A percentile compares a stretch with the other conserved stretches of the same genome.
Evolutionary conservation across 2,888 invertebrate genomes (phyloP).

Genomic region (Anarsia innoxiella): DNA sequence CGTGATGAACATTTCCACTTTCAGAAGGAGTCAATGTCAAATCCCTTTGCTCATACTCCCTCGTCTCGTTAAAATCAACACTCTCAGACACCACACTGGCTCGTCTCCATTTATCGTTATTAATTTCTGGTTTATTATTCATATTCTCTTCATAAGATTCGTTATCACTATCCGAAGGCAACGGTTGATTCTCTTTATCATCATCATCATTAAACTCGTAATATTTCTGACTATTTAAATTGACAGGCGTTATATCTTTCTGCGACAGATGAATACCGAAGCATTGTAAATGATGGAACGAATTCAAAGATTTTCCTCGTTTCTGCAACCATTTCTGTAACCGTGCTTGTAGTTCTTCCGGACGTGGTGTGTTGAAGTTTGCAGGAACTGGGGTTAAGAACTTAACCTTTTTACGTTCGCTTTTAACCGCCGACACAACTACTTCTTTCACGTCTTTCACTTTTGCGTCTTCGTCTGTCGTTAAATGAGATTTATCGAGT

Average conservation of each 20-base stretch:
- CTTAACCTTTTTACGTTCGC: slow-evolving; percentile 58
- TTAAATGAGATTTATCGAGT: slow-evolving; percentile 38
- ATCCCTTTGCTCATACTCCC: too few relatives aligned
- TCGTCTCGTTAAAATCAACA: slow-evolving; percentile 42
- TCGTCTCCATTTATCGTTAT: slow-evolving; percentile 43
- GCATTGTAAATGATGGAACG: slow-evolving; percentile 71
- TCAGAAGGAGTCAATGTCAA: slow-evolving; percentile 36
- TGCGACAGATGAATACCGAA: slow-evolving; percentile 54
- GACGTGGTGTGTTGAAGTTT: slow-evolving; percentile 51
- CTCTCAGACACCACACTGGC: slow-evolving; percentile 44
- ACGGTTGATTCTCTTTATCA: slow-evolving; percentile 68
- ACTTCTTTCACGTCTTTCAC: slow-evolving; percentile 31
- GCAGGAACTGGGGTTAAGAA: slow-evolving; percentile 48
- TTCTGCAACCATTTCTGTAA: slow-evolving; percentile 70
- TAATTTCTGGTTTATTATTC: slow-evolving; percentile 31
- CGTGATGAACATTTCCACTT: slow-evolving; percentile 23
- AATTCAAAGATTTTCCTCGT: slow-evolving; percentile 60
- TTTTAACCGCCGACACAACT: slow-evolving; percentile 52
- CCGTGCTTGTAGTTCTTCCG: slow-evolving; percentile 51
- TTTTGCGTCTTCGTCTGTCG: slow-evolving; percentile 44
- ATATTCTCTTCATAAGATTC: slow-evolving; percentile 51
- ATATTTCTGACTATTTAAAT: slow-evolving; percentile 17
- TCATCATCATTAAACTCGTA: slow-evolving; percentile 48
- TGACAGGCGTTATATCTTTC: slow-evolving; percentile 23
- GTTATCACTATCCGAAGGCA: slow-evolving; percentile 56